These are phyloP conservation scores for Poeciliopsis presidionis DNA, from an alignment of 2,797 vertebrate species.

Conservation along the genomic window DNA sequence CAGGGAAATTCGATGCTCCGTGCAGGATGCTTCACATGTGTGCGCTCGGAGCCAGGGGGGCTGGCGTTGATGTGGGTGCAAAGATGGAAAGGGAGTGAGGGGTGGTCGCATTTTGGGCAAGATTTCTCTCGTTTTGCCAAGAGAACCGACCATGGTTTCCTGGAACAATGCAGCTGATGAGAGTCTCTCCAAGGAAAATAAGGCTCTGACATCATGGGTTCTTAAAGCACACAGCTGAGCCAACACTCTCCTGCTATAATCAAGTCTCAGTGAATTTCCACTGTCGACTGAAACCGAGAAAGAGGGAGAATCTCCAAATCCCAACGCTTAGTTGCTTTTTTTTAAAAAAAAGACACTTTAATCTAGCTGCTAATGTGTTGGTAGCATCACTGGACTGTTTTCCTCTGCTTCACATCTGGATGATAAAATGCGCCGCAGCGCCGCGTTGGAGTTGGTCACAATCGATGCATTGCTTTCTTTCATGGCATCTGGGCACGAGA, in stretches of 20 bases:
- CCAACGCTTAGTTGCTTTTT: conserved; percentile 30
- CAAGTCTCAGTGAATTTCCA: conserved; percentile 88
- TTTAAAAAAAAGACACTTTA: conserved; percentile 33
- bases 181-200: conserved; percentile 88
- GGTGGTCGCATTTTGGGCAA: conserved; percentile 63
- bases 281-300: conserved; percentile 77
- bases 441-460: conserved; percentile 43
- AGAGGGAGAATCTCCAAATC: conserved; percentile 70
- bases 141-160: conserved; percentile 84
- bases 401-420: conserved; percentile 35
- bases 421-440: conserved; percentile 33
- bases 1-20: conserved; percentile 49
- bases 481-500: conserved; percentile 15
- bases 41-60: conserved; percentile 29
- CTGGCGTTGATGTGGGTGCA: conserved; percentile 54
- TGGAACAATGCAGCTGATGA: conserved; percentile 88
- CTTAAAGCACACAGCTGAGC: conserved; percentile 85
- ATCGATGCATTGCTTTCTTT: conserved; percentile 29
- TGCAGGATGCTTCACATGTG: conserved; percentile 38
- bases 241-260: conserved; percentile 85
- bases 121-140: conserved; percentile 71
- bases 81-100: background rate
- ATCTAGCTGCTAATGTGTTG: conserved; percentile 38
- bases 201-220: conserved; percentile 88
- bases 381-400: conserved; percentile 26